Evolutionary conservation across 1,140 invertebrate genomes (phyloP).

Genomic region (Holcopasites calliopsidis): DNA sequence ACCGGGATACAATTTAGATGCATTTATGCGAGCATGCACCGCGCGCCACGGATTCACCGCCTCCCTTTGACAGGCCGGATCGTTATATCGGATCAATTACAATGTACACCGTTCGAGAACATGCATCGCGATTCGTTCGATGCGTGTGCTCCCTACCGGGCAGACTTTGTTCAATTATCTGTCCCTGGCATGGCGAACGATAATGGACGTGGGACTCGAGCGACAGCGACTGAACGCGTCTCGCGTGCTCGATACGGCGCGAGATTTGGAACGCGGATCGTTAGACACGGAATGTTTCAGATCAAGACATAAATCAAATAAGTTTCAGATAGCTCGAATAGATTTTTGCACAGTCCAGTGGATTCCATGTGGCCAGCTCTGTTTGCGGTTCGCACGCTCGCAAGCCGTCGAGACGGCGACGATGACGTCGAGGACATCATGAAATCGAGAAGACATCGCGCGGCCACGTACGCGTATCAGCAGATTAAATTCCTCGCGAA

Average conservation of each 20-base stretch:
- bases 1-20: constrained; percentile 19
- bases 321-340: background rate
- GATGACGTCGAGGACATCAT: constrained; percentile 41
- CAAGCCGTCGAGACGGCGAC: constrained; percentile 20
- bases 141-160: constrained; percentile 2
- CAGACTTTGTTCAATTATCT: constrained; percentile 27
- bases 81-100: constrained; percentile 46
- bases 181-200: background rate
- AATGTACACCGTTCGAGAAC: constrained; percentile 26
- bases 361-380: constrained; percentile 28
- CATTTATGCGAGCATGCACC: constrained; percentile 14
- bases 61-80: constrained; percentile 29
- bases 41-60: background rate
- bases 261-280: constrained; percentile 1
- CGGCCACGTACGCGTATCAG: constrained; percentile 52
- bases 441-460: constrained; percentile 60
- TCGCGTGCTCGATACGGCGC: background rate
- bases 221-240: background rate
- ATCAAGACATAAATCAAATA: background rate
- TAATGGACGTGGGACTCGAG: constrained; percentile 9
- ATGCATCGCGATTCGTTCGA: constrained; percentile 15
- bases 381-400: constrained; percentile 2
- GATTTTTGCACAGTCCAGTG: background rate
- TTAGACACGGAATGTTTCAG: background rate
- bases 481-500: constrained; percentile 59